Conservation (phyloP, 2,888 invertebrate species). For the Peribatodes rhomboidaria region DNA sequence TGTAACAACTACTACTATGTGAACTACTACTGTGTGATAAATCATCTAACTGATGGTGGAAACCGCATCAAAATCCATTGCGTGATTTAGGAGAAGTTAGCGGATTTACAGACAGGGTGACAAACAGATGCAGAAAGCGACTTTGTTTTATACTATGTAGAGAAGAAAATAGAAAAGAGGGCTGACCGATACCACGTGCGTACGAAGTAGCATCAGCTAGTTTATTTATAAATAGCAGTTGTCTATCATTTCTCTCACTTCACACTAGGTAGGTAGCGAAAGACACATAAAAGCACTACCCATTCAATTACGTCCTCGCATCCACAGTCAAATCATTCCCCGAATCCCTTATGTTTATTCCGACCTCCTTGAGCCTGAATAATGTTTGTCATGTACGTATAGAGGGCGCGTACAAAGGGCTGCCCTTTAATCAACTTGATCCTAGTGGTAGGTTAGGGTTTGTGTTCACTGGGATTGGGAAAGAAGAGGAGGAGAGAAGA, state of each 20-base stretch:
- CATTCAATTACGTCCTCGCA: slow-evolving; percentile 33
- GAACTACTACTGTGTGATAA: too few species aligned
- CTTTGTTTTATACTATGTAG: too few species aligned
- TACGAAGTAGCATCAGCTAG: too few species aligned
- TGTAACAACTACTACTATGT: too few species aligned
- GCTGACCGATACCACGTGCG: too few species aligned
- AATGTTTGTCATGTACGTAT: slow-evolving; percentile 46
- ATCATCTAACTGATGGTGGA: too few species aligned
- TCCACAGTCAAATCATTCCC: slow-evolving; percentile 36
- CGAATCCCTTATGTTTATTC: slow-evolving; percentile 40
- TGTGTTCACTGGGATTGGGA: not conserved
- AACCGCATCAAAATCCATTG: too few species aligned
- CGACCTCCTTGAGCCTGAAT: slow-evolving; percentile 42
- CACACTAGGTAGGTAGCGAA: slow-evolving; percentile 13
- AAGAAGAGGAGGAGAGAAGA: not conserved
- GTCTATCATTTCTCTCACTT: not conserved
- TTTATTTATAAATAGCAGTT: not conserved
- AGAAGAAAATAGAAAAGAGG: too few species aligned
- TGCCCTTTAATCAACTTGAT: slow-evolving; percentile 48
- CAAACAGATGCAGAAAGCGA: too few species aligned
- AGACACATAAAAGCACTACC: slow-evolving; percentile 31
- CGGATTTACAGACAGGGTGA: too few species aligned
- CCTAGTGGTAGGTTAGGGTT: slow-evolving; percentile 30
- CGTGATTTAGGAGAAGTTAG: too few species aligned
- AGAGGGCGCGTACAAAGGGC: slow-evolving; percentile 38